Evolutionary conservation across 92 coral and sea anemone species (phyloP).

Genomic region (Porites evermanni): DNA sequence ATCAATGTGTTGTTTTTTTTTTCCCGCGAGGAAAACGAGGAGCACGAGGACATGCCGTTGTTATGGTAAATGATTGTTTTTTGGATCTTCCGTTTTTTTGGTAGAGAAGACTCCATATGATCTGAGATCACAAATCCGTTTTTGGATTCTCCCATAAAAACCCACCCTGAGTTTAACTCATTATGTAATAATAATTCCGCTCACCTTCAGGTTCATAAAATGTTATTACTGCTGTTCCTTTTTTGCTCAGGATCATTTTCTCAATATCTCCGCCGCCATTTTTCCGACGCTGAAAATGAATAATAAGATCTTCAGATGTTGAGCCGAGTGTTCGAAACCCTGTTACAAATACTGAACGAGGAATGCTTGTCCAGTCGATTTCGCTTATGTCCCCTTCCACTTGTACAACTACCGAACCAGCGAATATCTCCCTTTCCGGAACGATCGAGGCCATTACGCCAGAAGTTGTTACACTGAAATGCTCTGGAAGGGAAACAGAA

Average conservation of each 20-base stretch:
- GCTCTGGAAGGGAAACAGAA: no score
- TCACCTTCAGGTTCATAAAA: conserved; percentile 7
- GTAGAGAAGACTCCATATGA: no score
- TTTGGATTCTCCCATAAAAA: no score
- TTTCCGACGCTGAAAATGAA: conserved; percentile 69
- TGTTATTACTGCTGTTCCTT: conserved; percentile 18
- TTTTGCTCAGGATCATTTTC: not conserved
- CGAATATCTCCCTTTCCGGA: not conserved
- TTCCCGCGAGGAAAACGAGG: no score
- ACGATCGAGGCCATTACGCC: not conserved
- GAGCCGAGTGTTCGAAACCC: conserved; percentile 37
- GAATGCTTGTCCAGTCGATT: not conserved
- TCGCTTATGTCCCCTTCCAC: not conserved
- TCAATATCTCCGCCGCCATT: conserved; percentile 86
- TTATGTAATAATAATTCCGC: not conserved
- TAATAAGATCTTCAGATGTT: conserved; percentile 31
- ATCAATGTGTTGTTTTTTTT: no score
- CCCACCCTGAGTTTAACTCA: no score
- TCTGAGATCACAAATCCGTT: no score
- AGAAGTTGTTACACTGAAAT: no score
- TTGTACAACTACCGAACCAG: not conserved
- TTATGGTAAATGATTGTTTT: no score
- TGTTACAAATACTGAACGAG: conserved; percentile 63
- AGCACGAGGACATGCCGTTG: no score
- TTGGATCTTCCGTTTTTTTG: no score